Evolutionary conservation across 2,888 invertebrate genomes (phyloP).

Genomic region (Perithous albicinctus): DNA sequence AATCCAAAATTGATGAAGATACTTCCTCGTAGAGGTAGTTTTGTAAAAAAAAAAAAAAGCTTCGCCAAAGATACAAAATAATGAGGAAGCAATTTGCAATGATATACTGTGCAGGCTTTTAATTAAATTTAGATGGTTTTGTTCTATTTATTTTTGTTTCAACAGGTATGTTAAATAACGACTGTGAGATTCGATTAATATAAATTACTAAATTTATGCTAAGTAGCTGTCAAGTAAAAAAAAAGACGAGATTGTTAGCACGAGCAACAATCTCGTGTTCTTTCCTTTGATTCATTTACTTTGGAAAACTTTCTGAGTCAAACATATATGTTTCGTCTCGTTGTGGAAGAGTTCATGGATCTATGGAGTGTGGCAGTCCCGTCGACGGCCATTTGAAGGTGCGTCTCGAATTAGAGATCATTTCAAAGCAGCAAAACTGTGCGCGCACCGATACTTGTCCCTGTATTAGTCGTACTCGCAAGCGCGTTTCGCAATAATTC

Average conservation of each 20-base stretch:
- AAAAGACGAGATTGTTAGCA: too few relatives aligned
- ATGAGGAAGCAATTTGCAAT: too few relatives aligned
- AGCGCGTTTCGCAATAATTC: slow-evolving; percentile 48
- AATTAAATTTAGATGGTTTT: too few relatives aligned
- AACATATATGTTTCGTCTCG: not conserved
- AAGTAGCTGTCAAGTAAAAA: too few relatives aligned
- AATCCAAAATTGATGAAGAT: too few relatives aligned
- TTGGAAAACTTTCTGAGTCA: not conserved
- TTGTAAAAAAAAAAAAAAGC: too few relatives aligned
- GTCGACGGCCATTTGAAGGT: slow-evolving; percentile 19
- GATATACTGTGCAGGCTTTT: too few relatives aligned
- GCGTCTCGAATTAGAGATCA: slow-evolving; percentile 57
- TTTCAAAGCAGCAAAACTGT: slow-evolving; percentile 51
- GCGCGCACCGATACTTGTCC: slow-evolving; percentile 8
- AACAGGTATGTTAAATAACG: not conserved
- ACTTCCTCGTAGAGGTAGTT: too few relatives aligned
- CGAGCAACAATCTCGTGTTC: too few relatives aligned
- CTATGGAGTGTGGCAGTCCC: slow-evolving; percentile 33
- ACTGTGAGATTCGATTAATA: not conserved
- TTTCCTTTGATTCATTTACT: not conserved
- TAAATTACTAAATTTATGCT: not conserved
- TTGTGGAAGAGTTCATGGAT: slow-evolving; percentile 24
- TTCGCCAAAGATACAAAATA: too few relatives aligned
- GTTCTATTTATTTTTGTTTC: not conserved
- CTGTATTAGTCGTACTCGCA: slow-evolving; percentile 16